A percentile compares a stretch with the other conserved stretches of the same genome.
Conservation (phyloP, 2,797 vertebrate species). For the Enteromius anoplus region DNA sequence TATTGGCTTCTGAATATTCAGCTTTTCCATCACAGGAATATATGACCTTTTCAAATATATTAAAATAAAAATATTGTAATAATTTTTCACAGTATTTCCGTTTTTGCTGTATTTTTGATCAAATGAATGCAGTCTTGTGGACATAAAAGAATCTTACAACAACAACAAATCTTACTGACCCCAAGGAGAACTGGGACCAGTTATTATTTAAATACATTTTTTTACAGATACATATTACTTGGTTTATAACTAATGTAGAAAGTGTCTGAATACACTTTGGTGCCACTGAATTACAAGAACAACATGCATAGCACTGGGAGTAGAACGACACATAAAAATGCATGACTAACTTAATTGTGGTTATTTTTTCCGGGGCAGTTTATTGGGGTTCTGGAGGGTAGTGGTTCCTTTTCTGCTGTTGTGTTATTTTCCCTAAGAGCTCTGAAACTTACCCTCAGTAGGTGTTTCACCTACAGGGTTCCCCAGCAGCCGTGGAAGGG, state of each 20-base stretch:
- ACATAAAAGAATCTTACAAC: neutral
- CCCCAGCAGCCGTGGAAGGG: conserved; percentile 67
- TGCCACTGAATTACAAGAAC: neutral
- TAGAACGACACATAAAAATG: neutral
- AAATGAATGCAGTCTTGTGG: neutral
- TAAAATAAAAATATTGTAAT: neutral
- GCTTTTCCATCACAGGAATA: neutral
- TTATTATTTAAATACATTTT: neutral
- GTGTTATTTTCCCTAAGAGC: conserved; percentile 62
- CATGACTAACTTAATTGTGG: neutral
- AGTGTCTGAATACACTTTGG: neutral
- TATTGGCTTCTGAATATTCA: neutral
- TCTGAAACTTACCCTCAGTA: conserved; percentile 69
- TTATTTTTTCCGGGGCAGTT: conserved; percentile 12
- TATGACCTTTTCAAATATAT: neutral
- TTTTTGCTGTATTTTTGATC: neutral
- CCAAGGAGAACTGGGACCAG: neutral
- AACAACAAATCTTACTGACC: neutral
- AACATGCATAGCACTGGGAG: neutral
- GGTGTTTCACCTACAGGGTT: conserved; percentile 74
- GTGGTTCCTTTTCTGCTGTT: conserved; percentile 55
- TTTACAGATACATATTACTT: neutral
- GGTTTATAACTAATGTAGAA: neutral
- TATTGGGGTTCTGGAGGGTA: conserved; percentile 17
- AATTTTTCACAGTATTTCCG: no score